Conservation (phyloP, 2,113 vertebrate genomes). For the Channa maculata region DNA sequence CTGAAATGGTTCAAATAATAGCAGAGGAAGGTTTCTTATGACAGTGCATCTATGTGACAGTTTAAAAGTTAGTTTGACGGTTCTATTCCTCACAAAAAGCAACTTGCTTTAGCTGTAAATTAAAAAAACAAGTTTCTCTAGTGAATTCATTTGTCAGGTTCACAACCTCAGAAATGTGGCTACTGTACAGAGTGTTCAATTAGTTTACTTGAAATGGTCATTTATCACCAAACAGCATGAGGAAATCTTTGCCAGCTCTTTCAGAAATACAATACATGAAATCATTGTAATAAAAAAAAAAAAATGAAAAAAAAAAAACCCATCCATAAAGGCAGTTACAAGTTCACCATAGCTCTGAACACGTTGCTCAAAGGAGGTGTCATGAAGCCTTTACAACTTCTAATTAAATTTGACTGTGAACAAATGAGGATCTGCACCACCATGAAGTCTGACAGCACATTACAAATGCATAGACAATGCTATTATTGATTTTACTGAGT, state of each 20-base stretch:
- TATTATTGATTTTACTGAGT: slow-evolving; percentile 52
- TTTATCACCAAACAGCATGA: not conserved
- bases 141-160: not conserved
- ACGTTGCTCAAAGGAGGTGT: slow-evolving; percentile 18
- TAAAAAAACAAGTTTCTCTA: not conserved
- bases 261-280: slow-evolving; percentile 1
- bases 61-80: slow-evolving; percentile 67
- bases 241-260: not conserved
- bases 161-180: not conserved
- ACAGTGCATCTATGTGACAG: too few species aligned
- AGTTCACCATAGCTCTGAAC: slow-evolving; percentile 1
- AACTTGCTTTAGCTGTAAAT: not conserved
- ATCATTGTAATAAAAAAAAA: not conserved
- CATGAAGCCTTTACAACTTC: slow-evolving; percentile 31
- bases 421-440: slow-evolving; percentile 41
- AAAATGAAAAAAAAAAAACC: not conserved
- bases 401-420: slow-evolving; percentile 54
- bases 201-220: not conserved
- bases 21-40: too few species aligned
- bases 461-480: slow-evolving; percentile 36
- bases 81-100: slow-evolving; percentile 70
- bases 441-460: slow-evolving; percentile 44
- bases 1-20: not conserved
- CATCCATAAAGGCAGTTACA: not conserved
- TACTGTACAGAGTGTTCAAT: slow-evolving; percentile 6